Conservation (phyloP, 2,797 vertebrate species). For the Aplochiton taeniatus region DNA sequence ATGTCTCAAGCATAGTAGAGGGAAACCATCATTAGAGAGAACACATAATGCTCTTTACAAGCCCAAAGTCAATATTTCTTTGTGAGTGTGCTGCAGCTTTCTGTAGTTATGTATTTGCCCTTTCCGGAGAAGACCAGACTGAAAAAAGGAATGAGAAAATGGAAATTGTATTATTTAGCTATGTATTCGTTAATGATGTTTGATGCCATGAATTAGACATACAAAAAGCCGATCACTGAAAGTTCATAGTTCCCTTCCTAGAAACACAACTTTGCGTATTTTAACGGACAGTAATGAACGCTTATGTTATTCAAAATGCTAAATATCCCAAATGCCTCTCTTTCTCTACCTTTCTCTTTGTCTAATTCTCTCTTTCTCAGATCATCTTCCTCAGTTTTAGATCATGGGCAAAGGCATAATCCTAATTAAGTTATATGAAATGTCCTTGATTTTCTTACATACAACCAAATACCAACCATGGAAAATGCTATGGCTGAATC, state of each 20-base stretch:
- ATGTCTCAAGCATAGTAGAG: constrained; percentile 40
- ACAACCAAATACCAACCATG: too few relatives aligned
- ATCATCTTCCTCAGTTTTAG: too few relatives aligned
- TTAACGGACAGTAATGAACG: too few relatives aligned
- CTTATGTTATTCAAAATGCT: too few relatives aligned
- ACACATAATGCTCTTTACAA: constrained; percentile 37
- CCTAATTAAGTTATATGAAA: too few relatives aligned
- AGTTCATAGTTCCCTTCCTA: constrained; percentile 40
- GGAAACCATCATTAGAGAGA: constrained; percentile 50
- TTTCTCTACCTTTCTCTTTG: too few relatives aligned
- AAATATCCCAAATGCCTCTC: too few relatives aligned
- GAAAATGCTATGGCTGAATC: too few relatives aligned
- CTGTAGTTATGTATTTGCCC: constrained; percentile 66
- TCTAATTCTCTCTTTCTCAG: too few relatives aligned
- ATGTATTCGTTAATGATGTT: constrained; percentile 66
- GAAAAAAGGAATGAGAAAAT: constrained; percentile 52
- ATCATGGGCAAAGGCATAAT: too few relatives aligned
- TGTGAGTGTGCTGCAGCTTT: constrained; percentile 61
- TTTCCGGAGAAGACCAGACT: constrained; percentile 54
- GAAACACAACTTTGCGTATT: background rate
- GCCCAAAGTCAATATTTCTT: constrained; percentile 62
- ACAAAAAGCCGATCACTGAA: constrained; percentile 31
- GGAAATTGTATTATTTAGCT: constrained; percentile 63
- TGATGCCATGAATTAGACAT: constrained; percentile 39
- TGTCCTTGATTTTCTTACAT: too few relatives aligned